Evolutionary conservation across 2,888 invertebrate species (phyloP), one percentile per base, ranked within the genome.

Genomic region (Listrodromus nycthemerus): DNA sequence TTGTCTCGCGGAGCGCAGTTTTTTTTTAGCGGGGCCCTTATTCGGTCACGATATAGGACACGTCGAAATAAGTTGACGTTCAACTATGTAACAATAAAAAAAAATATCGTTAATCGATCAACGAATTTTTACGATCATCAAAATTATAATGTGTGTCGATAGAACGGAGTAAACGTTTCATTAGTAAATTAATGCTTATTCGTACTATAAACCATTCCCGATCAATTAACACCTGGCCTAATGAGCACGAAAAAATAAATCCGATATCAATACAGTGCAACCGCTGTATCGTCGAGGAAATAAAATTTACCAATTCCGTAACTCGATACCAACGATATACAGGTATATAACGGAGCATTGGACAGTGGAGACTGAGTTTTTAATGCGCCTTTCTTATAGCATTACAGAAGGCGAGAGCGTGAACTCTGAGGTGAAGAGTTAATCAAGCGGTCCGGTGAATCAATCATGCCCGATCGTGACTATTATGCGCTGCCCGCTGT

Each of bases 371-470:
- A 33, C 65, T 65, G 19, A 52, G 50, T 30, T 75, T 75, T 65
- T 65, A 75, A 65, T 75, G 50, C 48, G 75, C 50, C 65, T 75
- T 52, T 65, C 75, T 75, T 75, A 63, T 52, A 24, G 50, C 65
- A 65, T 65, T 50, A 50, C 37, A 50, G 50, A 50, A 73, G 77
- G 61, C 71, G 50, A 74, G 86, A 79, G 84, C 86, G 86, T 83
- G 83, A 85, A 84, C 83, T 76, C 69, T 41, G 84, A 88, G 86
- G 88, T 89, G 87, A 89, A 86, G 89, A 88, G 87, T 89, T 88
- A 89, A 89, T 89, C 89, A 89, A 89, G 87, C 85, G 85, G 85
- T 86, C 84, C 86, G 85, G 86, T 86, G 88, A 89, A 89, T 88
- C 87, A 88, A 89, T 88, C 88, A 88, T 80, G 84, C 76, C 83